A percentile compares a stretch with the other conserved stretches of the same genome.
phyloP scores from a whole-genome alignment of 2,113 vertebrate genomes.

The Rhinolophus ferrumequinum region DNA sequence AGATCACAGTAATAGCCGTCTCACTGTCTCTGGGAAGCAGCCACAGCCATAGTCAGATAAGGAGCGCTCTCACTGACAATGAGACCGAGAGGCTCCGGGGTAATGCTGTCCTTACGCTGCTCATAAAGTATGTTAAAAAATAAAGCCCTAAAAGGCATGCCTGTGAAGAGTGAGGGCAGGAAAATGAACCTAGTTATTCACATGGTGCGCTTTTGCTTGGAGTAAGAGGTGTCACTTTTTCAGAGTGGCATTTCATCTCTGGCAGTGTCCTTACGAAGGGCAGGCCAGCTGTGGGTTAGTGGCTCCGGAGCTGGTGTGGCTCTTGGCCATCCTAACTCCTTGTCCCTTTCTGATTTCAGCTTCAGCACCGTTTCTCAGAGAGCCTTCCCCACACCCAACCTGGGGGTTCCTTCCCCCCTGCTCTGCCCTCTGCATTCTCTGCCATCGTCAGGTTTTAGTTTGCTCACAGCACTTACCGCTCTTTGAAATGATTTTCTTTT shows the following conservation, averaged over 20 bases:
- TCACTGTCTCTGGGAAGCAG: rapidly evolving
- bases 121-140: conserved; percentile 55
- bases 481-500: background rate
- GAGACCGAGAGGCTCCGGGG: background rate
- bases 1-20: background rate
- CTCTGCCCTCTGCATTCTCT: background rate
- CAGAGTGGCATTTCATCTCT: background rate
- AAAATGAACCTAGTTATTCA: background rate
- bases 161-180: conserved; percentile 32
- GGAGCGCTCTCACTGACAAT: background rate
- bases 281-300: background rate
- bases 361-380: background rate
- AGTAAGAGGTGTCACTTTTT: background rate
- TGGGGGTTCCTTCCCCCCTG: background rate
- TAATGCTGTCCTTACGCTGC: background rate
- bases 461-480: background rate
- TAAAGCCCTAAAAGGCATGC: conserved; percentile 31
- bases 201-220: background rate
- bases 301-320: background rate
- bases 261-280: background rate
- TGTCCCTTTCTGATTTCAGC: background rate
- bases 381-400: background rate
- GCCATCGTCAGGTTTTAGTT: background rate
- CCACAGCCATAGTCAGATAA: background rate
- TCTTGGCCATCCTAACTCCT: background rate